Evolutionary conservation across 2,797 vertebrate species (phyloP).

Genomic region (Pangasius mekongensis): DNA sequence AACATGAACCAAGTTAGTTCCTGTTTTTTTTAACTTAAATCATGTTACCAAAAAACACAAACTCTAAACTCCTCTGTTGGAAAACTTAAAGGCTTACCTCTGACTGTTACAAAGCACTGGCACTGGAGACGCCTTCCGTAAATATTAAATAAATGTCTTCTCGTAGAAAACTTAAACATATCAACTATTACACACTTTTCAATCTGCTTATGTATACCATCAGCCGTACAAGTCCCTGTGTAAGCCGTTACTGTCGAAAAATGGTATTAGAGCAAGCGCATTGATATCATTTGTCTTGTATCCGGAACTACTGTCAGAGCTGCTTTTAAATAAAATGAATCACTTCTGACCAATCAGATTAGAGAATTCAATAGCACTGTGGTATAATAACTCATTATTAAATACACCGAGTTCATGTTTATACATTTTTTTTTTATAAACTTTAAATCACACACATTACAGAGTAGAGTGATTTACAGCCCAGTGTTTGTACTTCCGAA

Average conservation of each 20-base stretch:
- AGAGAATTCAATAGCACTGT: neutral
- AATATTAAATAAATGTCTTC: neutral
- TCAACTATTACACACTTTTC: neutral
- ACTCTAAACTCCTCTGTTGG: neutral
- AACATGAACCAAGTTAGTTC: neutral
- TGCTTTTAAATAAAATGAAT: neutral
- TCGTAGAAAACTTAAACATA: neutral
- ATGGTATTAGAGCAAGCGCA: neutral
- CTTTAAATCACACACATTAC: too few species aligned
- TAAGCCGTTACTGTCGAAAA: neutral
- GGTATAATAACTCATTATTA: neutral
- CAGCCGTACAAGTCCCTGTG: neutral
- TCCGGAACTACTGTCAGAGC: neutral
- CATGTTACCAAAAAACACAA: neutral
- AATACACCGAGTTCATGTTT: neutral
- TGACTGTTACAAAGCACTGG: neutral
- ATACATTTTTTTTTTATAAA: neutral
- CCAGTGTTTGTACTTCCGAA: neutral
- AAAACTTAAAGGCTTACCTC: neutral
- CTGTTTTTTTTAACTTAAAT: too few species aligned
- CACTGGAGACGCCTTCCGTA: neutral
- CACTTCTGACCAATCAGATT: neutral
- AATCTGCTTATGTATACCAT: neutral
- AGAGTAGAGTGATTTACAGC: neutral
- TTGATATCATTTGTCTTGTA: neutral